These are phyloP conservation scores for Planococcus citri DNA, from an alignment of 1,140 invertebrate genomes.

Conservation along the genomic window DNA sequence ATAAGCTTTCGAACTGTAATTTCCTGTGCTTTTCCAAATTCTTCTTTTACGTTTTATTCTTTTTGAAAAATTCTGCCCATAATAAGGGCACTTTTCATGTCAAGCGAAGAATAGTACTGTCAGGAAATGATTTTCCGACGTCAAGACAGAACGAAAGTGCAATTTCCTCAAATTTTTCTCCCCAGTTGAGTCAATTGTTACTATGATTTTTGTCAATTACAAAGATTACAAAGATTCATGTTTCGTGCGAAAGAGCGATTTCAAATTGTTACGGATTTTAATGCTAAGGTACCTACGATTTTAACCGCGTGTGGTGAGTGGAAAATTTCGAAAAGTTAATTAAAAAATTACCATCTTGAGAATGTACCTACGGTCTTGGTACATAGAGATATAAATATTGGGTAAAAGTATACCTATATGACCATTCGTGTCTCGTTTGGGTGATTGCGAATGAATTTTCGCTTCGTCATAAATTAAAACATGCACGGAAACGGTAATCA, in stretches of 20 bases:
- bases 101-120: neutral
- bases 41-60: neutral
- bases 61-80: neutral
- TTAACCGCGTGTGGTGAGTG: too few relatives aligned
- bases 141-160: neutral
- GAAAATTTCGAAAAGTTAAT: too few relatives aligned
- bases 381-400: too few relatives aligned
- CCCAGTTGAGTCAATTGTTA: neutral
- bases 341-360: too few relatives aligned
- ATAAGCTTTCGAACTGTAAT: neutral
- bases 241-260: too few relatives aligned
- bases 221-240: neutral
- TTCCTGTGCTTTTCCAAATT: neutral
- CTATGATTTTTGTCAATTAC: conserved; percentile 3
- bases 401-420: too few relatives aligned
- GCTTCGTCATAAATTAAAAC: neutral
- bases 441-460: neutral
- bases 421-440: neutral
- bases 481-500: conserved; percentile 1
- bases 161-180: neutral
- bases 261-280: too few relatives aligned
- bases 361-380: too few relatives aligned
- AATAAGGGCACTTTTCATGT: conserved; percentile 3
- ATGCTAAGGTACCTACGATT: too few relatives aligned
- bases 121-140: conserved; percentile 6